Evolutionary conservation across 1,140 invertebrate genomes (phyloP).

Genomic region (Streblospio benedicti): DNA sequence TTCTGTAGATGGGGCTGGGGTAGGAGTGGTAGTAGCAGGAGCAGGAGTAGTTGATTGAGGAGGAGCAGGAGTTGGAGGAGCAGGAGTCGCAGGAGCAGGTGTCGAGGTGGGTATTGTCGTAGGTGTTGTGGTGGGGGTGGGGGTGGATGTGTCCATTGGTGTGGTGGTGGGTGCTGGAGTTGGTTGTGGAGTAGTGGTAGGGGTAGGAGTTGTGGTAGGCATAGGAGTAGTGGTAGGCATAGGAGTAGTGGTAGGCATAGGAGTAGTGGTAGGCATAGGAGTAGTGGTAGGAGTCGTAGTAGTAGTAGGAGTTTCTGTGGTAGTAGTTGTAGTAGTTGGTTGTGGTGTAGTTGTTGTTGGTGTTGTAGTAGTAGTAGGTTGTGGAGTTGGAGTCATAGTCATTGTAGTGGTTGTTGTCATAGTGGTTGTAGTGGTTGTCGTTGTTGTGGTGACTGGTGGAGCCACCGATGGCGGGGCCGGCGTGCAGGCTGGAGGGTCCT

Average conservation of each 20-base stretch:
- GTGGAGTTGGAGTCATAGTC: background rate
- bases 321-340: background rate
- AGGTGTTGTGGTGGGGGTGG: background rate
- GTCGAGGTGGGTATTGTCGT: background rate
- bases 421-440: background rate
- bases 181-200: background rate
- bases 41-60: background rate
- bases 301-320: background rate
- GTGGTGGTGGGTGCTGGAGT: background rate
- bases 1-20: too few relatives aligned
- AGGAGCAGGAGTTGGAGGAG: background rate
- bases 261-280: background rate
- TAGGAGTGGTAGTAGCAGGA: background rate
- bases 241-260: background rate
- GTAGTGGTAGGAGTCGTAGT: background rate
- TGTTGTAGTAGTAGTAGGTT: background rate
- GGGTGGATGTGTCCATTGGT: background rate
- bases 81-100: background rate
- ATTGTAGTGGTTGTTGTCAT: background rate
- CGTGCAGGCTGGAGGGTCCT: background rate
- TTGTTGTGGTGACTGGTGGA: background rate
- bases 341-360: background rate
- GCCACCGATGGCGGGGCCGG: background rate
- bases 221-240: background rate
- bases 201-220: background rate